These are phyloP conservation scores for Falco concolor DNA, from an alignment of 2,797 vertebrate species.

Conservation along the genomic window DNA sequence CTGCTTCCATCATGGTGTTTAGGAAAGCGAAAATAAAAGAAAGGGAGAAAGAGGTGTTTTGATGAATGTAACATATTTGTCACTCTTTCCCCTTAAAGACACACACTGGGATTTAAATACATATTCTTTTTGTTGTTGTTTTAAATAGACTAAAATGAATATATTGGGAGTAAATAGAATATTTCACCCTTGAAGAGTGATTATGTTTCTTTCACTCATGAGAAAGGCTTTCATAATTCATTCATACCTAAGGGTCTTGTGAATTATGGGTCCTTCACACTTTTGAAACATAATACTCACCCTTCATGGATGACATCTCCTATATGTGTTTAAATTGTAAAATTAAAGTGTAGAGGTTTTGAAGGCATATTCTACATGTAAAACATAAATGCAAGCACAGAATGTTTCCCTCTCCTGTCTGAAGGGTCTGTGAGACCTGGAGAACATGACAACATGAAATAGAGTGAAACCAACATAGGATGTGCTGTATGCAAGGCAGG, in stretches of 20 bases:
- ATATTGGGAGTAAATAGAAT: slow-evolving; percentile 19
- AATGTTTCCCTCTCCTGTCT: not conserved
- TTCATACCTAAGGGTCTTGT: slow-evolving; percentile 23
- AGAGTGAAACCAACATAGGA: not conserved
- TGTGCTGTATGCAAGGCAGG: not conserved
- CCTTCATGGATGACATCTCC: slow-evolving; percentile 30
- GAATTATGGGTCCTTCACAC: slow-evolving; percentile 25
- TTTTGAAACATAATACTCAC: not conserved
- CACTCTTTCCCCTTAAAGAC: not conserved
- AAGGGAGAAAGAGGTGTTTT: not conserved
- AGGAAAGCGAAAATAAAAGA: not conserved
- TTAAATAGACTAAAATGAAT: not conserved
- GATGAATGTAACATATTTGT: not conserved
- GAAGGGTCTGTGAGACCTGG: not conserved
- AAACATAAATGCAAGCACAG: not conserved
- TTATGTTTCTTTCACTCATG: slow-evolving; percentile 44
- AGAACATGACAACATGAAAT: slow-evolving; percentile 6
- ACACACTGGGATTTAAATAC: not conserved
- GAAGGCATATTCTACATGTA: not conserved
- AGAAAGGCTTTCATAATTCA: slow-evolving; percentile 50
- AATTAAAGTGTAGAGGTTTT: not conserved
- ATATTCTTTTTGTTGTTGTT: not conserved
- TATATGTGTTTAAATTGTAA: slow-evolving; percentile 15
- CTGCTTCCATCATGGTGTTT: not conserved
- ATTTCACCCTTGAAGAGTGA: slow-evolving; percentile 38